These are phyloP conservation scores for Meloidogyne exigua DNA, from an alignment of 1,140 invertebrate genomes.

Conservation along the genomic window DNA sequence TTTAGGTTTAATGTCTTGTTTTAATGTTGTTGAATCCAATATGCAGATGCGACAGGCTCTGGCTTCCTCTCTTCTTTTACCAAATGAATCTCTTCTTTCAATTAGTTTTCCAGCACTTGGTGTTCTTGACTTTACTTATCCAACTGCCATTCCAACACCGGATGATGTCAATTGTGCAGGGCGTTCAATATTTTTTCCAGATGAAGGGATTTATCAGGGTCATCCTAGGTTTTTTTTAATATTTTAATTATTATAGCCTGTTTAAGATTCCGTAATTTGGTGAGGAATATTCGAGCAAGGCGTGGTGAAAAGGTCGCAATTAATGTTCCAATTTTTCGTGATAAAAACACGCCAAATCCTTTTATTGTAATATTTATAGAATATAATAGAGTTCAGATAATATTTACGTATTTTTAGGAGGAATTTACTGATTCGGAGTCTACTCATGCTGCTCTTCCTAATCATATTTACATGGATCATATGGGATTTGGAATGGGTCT, in stretches of 20 bases:
- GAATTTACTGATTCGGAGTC: constrained; percentile 68
- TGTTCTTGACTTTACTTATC: constrained; percentile 82
- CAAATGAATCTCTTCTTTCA: constrained; percentile 82
- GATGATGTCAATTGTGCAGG: constrained; percentile 73
- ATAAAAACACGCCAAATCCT: constrained; percentile 75
- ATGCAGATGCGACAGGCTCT: constrained; percentile 83
- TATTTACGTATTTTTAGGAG: constrained; percentile 69
- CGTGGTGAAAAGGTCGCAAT: constrained; percentile 91
- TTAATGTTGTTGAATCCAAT: constrained; percentile 95
- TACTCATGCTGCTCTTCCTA: constrained; percentile 61
- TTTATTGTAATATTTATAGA: constrained; percentile 66
- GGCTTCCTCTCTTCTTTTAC: constrained; percentile 75
- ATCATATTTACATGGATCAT: constrained; percentile 93
- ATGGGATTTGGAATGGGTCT: constrained; percentile 98
- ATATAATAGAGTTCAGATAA: constrained; percentile 26
- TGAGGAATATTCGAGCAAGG: constrained; percentile 84
- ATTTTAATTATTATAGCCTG: background rate
- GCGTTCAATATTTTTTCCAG: constrained; percentile 87
- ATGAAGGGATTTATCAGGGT: constrained; percentile 79
- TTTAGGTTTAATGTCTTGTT: constrained; percentile 79
- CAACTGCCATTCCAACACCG: constrained; percentile 73
- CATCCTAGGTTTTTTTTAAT: constrained; percentile 39
- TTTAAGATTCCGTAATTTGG: constrained; percentile 74
- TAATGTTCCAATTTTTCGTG: constrained; percentile 86
- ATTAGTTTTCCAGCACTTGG: constrained; percentile 75